phyloP scores from a whole-genome alignment of 2,113 vertebrate species.

The Centrocercus urophasianus region DNA sequence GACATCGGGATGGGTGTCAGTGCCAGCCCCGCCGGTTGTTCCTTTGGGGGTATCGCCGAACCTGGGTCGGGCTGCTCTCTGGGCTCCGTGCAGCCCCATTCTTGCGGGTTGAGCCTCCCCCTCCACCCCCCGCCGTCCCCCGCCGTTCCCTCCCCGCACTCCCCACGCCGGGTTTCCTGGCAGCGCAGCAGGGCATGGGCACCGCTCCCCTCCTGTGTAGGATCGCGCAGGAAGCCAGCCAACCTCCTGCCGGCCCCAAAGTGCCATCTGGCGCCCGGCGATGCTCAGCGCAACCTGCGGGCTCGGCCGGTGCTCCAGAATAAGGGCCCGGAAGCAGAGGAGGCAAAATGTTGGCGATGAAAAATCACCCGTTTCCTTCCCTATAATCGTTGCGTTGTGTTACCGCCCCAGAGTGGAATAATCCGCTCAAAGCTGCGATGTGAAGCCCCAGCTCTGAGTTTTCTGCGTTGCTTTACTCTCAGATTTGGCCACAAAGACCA shows the following conservation, averaged over 20 bases:
- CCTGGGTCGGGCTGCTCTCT: background rate
- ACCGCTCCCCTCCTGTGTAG: background rate
- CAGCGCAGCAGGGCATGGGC: background rate
- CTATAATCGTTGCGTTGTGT: background rate
- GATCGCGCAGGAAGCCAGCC: background rate
- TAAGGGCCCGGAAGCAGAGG: background rate
- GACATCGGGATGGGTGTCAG: too few species aligned
- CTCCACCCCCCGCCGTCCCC: fast-evolving
- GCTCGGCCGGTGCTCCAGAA: too few species aligned
- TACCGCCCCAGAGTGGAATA: background rate
- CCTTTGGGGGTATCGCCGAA: too few species aligned
- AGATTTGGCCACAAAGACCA: background rate
- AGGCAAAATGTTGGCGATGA: background rate
- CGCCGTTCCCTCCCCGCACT: fast-evolving
- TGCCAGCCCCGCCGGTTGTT: background rate
- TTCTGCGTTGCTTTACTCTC: background rate
- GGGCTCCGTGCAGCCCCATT: background rate
- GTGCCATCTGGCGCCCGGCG: constrained; percentile 4
- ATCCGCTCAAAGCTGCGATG: background rate
- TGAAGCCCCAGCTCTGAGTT: background rate
- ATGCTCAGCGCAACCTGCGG: background rate
- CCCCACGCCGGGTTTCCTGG: background rate
- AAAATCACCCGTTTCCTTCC: background rate
- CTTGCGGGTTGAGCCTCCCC: fast-evolving
- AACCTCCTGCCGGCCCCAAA: background rate